Conservation (phyloP, 1,140 invertebrate genomes). For the Aphidius gifuensis region DNA sequence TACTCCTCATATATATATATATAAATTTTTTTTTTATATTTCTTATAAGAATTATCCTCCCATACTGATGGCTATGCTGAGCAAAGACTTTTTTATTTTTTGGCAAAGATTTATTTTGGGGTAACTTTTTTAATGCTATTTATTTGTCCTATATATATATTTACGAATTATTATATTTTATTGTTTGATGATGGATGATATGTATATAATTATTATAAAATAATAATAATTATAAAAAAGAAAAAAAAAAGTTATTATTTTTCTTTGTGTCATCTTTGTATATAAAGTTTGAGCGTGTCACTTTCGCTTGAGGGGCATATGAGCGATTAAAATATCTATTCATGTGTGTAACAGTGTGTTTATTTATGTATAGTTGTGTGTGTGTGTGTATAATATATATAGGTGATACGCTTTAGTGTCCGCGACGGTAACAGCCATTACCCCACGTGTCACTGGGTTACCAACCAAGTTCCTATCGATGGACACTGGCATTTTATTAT, state of each 20-base stretch:
- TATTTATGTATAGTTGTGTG: neutral
- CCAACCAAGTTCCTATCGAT: constrained; percentile 25
- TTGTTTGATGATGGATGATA: too few relatives aligned
- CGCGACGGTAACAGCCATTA: constrained; percentile 25
- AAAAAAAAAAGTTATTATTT: neutral
- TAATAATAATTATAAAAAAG: neutral
- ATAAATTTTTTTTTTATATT: constrained; percentile 1
- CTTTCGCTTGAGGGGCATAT: constrained; percentile 9
- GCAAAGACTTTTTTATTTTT: too few relatives aligned
- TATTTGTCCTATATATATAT: too few relatives aligned
- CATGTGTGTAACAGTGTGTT: neutral
- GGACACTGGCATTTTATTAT: constrained; percentile 27
- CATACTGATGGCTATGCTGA: neutral
- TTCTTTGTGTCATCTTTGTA: neutral
- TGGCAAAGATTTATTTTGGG: too few relatives aligned
- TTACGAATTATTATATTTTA: too few relatives aligned
- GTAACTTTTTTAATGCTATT: too few relatives aligned
- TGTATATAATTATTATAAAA: too few relatives aligned
- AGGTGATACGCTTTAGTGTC: constrained; percentile 23
- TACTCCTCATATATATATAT: constrained; percentile 5
- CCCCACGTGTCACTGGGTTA: constrained; percentile 29
- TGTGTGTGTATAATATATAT: neutral
- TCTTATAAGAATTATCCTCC: neutral
- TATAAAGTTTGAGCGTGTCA: constrained; percentile 14
- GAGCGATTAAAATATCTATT: constrained; percentile 16